Evolutionary conservation across 2,797 vertebrate species (phyloP), one percentile per base, ranked within the genome.

Genomic region (Cynodonichthys magdalenae): DNA sequence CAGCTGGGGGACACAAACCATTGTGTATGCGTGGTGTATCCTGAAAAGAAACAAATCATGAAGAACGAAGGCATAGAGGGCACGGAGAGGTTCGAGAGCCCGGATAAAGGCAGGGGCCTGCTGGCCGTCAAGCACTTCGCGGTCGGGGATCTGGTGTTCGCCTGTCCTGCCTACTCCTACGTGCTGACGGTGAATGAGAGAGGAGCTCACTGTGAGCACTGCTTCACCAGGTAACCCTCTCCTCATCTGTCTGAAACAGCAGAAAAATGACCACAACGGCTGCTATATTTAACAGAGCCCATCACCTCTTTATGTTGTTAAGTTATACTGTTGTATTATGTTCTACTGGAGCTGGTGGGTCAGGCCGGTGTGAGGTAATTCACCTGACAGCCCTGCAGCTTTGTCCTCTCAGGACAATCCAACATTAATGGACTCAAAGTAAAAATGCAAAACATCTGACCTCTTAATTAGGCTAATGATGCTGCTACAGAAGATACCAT

Each of bases 121-220:
- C 92, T 92, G 83, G 95, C 96, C 6, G 66, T 90, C 52, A 84
- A 81, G 63, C 89, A 86, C 70, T 98, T 96, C 82, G 79, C 73
- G 15, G 85, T 95, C 72, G 96, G 97, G 5, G 96, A 98, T 75
- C 79, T 98, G 84, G 92, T 99, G 57, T 95, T 97, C 84, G 89
- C 92, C 68, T 98, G 96, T 82, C 96, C 96, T 81, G 95, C 97
- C 47, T 98, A 94, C 86, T 90, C 92, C 62, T 95, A 84, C 82
- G 97, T 98, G 79, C 86, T 99, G 87, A 95, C 97, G 1, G 94
- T 93, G 75, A 94, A 90, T 68, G 97, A 99, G 88, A 92, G 97
- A 50, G 96, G 95, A 51, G 92, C 93, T 45, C 95, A 96, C 89
- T 99, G 97, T 84, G 97, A 99, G 29, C 63, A 90, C 88, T 99